These are phyloP conservation scores for Eurosta solidaginis DNA, from an alignment of 1,140 invertebrate genomes.

Conservation along the genomic window DNA sequence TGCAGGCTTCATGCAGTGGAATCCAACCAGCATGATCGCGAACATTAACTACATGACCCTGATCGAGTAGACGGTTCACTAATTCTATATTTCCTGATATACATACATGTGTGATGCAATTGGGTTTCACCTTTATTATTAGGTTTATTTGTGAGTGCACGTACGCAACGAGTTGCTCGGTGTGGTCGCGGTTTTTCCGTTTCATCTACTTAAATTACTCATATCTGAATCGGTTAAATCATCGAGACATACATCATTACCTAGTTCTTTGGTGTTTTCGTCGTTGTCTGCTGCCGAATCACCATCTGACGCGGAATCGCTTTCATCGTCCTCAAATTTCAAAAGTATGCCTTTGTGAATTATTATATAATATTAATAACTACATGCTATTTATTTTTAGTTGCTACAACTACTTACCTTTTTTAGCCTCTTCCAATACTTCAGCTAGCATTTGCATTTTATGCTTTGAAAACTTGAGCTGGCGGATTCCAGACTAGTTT, in stretches of 20 bases:
- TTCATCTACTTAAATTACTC: constrained; percentile 59
- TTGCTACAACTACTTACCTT: constrained; percentile 49
- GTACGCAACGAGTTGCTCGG: constrained; percentile 48
- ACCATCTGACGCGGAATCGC: constrained; percentile 63
- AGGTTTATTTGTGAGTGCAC: constrained; percentile 64
- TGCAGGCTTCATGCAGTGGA: too few relatives aligned
- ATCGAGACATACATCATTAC: constrained; percentile 71
- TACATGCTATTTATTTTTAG: not conserved
- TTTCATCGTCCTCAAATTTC: constrained; percentile 57
- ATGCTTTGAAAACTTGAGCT: too few relatives aligned
- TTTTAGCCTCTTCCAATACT: constrained; percentile 62
- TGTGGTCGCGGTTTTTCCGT: constrained; percentile 48
- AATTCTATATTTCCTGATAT: constrained; percentile 75
- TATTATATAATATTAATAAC: not conserved
- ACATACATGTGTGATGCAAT: constrained; percentile 88
- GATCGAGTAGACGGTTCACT: constrained; percentile 72
- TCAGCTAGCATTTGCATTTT: too few relatives aligned
- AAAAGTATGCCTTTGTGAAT: too few relatives aligned
- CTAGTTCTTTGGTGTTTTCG: constrained; percentile 66
- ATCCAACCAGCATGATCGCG: too few relatives aligned
- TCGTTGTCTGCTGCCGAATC: constrained; percentile 59
- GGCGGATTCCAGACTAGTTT: too few relatives aligned
- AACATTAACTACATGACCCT: too few relatives aligned
- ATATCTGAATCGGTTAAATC: constrained; percentile 67
- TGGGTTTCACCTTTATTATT: constrained; percentile 91